Evolutionary conservation across 2,888 invertebrate genomes (phyloP).

Genomic region (Muschampia plurimacula): DNA sequence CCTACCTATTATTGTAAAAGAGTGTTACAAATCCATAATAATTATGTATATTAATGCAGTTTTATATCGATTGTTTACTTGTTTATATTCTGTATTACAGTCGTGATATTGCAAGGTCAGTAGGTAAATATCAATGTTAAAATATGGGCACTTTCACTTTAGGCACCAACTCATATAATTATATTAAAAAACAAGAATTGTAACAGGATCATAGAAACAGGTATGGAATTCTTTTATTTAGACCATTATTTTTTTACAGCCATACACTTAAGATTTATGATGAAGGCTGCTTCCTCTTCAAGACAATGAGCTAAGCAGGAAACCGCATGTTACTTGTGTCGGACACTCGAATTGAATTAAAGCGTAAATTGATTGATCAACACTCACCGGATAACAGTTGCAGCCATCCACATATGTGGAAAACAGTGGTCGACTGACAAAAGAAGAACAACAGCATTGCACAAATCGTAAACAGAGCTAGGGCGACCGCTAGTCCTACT

Average conservation of each 20-base stretch:
- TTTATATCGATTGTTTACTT: conserved; percentile 14
- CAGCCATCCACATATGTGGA: conserved; percentile 97
- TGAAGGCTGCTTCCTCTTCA: conserved; percentile 11
- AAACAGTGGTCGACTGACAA: conserved; percentile 95
- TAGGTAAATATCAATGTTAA: conserved; percentile 32
- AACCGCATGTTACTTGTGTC: conserved; percentile 6
- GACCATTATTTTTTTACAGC: background rate
- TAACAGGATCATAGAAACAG: background rate
- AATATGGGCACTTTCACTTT: conserved; percentile 36
- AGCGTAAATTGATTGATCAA: conserved; percentile 23
- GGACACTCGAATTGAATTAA: conserved; percentile 1
- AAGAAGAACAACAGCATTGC: conserved; percentile 97
- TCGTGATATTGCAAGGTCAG: conserved; percentile 33
- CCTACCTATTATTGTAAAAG: too few species aligned
- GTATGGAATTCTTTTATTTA: background rate
- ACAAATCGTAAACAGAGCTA: conserved; percentile 94
- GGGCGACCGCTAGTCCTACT: conserved; percentile 93
- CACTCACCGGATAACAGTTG: conserved; percentile 97
- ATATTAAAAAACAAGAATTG: background rate
- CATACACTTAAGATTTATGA: background rate
- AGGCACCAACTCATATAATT: background rate
- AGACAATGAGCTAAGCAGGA: conserved; percentile 29
- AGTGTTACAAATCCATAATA: too few species aligned
- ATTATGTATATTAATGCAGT: background rate
- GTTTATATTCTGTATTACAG: conserved; percentile 21